Conservation (phyloP, 1,140 invertebrate species). For the Choristoneura fumiferana region DNA sequence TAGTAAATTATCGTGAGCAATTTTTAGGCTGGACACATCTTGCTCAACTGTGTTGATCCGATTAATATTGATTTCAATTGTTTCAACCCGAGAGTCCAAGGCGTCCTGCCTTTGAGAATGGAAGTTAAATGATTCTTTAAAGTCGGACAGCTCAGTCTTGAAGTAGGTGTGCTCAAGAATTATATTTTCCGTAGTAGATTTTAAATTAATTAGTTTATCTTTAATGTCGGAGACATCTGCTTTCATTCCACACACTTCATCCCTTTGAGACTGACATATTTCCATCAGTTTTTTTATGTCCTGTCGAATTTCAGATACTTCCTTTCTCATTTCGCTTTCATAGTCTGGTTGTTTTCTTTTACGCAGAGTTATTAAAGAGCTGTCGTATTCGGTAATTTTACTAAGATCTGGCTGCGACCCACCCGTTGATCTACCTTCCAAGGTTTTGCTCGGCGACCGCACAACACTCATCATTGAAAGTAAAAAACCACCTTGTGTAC, state of each 20-base stretch:
- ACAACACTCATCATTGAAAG: background rate
- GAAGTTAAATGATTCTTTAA: background rate
- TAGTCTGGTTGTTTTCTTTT: background rate
- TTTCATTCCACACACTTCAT: background rate
- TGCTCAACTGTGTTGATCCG: background rate
- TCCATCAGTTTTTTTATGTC: background rate
- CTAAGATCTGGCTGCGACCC: background rate
- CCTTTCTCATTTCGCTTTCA: background rate
- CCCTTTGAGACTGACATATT: background rate
- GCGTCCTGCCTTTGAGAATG: background rate
- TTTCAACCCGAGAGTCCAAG: background rate
- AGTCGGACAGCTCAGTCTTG: background rate
- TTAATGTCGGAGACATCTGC: background rate
- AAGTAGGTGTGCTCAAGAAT: background rate
- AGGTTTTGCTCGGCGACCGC: background rate
- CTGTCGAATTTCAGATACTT: background rate
- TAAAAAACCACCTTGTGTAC: background rate
- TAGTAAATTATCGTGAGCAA: background rate
- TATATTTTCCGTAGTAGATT: background rate
- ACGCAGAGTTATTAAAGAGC: background rate
- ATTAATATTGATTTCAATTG: background rate
- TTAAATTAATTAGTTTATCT: background rate
- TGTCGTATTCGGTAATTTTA: background rate
- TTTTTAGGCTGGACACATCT: background rate
- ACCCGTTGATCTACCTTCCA: no score